These are phyloP conservation scores for Trypoxylus dichotomus DNA, from an alignment of 1,140 invertebrate species.

Conservation along the genomic window DNA sequence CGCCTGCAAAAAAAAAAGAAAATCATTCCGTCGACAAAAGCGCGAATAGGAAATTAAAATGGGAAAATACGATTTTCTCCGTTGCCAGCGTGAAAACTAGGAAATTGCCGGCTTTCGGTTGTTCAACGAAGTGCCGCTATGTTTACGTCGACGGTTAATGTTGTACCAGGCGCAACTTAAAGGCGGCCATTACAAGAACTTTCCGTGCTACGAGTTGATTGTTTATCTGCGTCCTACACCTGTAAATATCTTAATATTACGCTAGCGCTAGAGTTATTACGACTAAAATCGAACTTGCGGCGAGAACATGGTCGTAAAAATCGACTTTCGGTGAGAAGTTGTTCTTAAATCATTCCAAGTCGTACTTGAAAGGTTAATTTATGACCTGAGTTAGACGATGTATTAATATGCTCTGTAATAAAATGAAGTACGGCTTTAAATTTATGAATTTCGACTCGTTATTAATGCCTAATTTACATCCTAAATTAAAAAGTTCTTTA, in stretches of 20 bases:
- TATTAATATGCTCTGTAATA: background rate
- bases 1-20: conserved; percentile 19
- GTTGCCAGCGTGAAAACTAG: conserved; percentile 11
- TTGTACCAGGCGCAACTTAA: conserved; percentile 35
- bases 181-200: conserved; percentile 12
- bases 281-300: background rate
- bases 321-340: background rate
- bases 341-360: no score
- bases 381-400: background rate
- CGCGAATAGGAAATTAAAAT: background rate
- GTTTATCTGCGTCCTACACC: conserved; percentile 32
- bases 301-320: background rate
- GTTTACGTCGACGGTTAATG: conserved; percentile 22
- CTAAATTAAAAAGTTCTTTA: no score
- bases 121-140: conserved; percentile 26
- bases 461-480: no score
- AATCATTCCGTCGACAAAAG: conserved; percentile 21
- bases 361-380: background rate
- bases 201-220: conserved; percentile 34
- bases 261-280: background rate
- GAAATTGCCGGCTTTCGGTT: conserved; percentile 1
- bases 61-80: background rate
- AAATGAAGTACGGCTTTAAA: background rate
- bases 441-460: background rate
- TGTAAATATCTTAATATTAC: conserved; percentile 11